Percentiles rank a stretch among this genome's conserved stretches.
Evolutionary conservation across 1,140 invertebrate species (phyloP).

Genomic region (Drosophila ambigua): DNA sequence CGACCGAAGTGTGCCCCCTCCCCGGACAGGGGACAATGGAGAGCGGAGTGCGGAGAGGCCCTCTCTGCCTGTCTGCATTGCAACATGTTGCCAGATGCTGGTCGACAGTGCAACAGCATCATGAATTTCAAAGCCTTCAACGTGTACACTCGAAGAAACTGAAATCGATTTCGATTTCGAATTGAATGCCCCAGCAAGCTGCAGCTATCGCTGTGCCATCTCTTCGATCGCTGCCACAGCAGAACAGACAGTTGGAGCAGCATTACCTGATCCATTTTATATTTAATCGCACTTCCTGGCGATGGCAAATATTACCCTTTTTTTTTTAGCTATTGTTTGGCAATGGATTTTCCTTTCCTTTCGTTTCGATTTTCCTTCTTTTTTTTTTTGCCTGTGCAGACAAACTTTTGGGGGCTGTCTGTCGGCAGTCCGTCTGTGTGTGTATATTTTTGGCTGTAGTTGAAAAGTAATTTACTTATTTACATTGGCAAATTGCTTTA

Average conservation of each 20-base stretch:
- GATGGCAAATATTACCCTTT: no score
- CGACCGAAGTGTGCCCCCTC: conserved; percentile 6
- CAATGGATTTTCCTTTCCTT: not conserved
- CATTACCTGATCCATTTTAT: no score
- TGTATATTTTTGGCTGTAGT: conserved; percentile 46
- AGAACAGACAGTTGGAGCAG: no score
- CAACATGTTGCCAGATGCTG: conserved; percentile 32
- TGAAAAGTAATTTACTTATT: conserved; percentile 74
- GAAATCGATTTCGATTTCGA: no score
- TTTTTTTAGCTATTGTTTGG: no score
- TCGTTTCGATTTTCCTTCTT: conserved; percentile 18
- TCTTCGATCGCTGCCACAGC: no score
- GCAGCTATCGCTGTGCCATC: no score
- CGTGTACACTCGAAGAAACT: not conserved
- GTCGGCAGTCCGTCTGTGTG: not conserved
- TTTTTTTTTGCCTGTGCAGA: not conserved
- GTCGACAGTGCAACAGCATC: conserved; percentile 1
- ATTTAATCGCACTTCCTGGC: no score
- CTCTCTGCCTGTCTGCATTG: conserved; percentile 12
- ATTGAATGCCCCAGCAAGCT: no score
- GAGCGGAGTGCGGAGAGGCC: no score
- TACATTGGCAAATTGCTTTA: conserved; percentile 69
- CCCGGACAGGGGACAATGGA: not conserved
- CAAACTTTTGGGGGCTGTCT: conserved; percentile 34
- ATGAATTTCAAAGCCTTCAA: conserved; percentile 28